Percentiles rank a stretch among this genome's conserved stretches.
phyloP scores from a whole-genome alignment of 37 sponge, comb jelly and placozoan species.

The Lycopodina hypogea region DNA sequence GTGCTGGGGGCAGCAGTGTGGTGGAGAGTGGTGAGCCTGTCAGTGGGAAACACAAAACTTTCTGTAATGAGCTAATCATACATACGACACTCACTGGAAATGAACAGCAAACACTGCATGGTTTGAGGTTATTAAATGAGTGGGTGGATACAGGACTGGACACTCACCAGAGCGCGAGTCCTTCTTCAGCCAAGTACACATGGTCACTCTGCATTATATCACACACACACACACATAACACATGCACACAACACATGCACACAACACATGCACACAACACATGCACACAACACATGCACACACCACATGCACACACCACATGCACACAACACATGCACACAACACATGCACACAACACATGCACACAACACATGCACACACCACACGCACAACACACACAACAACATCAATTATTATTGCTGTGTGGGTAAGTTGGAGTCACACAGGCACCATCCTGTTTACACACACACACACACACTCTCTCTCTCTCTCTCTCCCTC shows the following conservation, averaged over 20 bases:
- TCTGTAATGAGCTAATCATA: background rate
- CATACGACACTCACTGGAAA: background rate
- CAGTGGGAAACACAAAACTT: background rate
- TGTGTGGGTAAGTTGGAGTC: no score
- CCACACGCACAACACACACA: no score
- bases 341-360: no score
- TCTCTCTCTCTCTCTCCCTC: no score
- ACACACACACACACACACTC: no score
- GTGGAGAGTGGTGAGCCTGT: conserved; percentile 56
- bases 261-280: background rate
- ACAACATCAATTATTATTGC: no score
- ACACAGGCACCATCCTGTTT: no score
- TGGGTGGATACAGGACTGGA: background rate
- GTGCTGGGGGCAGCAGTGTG: conserved; percentile 30
- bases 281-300: no score
- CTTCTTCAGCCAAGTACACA: conserved; percentile 74
- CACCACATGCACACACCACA: no score
- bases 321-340: no score
- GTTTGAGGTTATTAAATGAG: background rate
- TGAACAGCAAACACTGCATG: no score
- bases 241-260: background rate
- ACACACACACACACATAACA: conserved; percentile 6
- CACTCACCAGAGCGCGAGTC: conserved; percentile 64
- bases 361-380: no score
- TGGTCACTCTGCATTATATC: conserved; percentile 36